Evolutionary conservation across 2,797 vertebrate species (phyloP).

Genomic region (Darevskia nairensis): DNA sequence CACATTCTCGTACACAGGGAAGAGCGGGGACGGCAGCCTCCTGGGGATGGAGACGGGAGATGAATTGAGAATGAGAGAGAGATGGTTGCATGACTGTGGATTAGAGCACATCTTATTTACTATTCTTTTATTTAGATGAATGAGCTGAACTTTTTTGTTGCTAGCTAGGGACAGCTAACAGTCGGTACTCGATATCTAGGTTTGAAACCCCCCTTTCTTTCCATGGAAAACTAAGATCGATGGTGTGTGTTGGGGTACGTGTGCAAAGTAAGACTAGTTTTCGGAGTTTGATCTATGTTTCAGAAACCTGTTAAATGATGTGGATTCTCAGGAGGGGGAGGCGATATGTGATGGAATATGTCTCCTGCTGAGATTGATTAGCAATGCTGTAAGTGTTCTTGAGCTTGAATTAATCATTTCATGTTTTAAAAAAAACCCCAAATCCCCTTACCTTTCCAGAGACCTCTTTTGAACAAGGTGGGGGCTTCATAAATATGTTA

Average conservation of each 20-base stretch:
- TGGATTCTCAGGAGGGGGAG: neutral
- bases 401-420: constrained; percentile 64
- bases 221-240: neutral
- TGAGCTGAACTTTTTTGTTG: neutral
- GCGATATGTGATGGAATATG: neutral
- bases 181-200: fast-evolving
- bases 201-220: constrained; percentile 8
- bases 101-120: neutral
- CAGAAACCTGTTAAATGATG: constrained; percentile 33
- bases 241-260: neutral
- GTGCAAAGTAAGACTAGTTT: constrained; percentile 19
- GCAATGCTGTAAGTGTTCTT: constrained; percentile 47
- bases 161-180: neutral
- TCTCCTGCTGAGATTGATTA: constrained; percentile 48
- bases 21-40: neutral
- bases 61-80: neutral
- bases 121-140: neutral
- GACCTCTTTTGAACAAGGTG: constrained; percentile 9
- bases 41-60: fast-evolving
- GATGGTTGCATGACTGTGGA: neutral
- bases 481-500: constrained; percentile 66
- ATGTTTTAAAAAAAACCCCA: constrained; percentile 15
- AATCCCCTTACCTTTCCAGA: neutral
- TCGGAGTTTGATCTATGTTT: constrained; percentile 31
- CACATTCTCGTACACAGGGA: neutral